Base-by-base conservation (phyloP, 2,113 vertebrate genomes). In the Bungarus multicinctus region DNA sequence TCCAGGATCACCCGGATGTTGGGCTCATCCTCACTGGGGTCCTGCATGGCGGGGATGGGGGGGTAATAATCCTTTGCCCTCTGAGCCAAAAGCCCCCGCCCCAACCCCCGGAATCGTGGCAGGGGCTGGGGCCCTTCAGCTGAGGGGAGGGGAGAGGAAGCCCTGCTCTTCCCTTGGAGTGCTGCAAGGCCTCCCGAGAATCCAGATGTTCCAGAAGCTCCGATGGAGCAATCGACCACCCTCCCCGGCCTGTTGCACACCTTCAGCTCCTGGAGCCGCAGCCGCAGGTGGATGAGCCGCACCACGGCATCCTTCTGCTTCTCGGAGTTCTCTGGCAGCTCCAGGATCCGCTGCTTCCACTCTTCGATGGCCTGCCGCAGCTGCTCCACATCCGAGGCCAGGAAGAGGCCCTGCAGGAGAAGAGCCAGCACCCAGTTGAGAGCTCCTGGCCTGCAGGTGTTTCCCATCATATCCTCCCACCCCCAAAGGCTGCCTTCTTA, bases 181-280 rank as follows among this genome's bases (percentile, higher is more conserved):
- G n/a, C 34, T 39, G 74, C 34, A 81, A 39, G 34, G 34, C 34
- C 34, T 81, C 74, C 74, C 7, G 6, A 39, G 74, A 3, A 81
- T 9, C 74, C 74, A 81, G 7, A 1, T 39, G 69, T 81, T 81
- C 16, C 16, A 6, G n/a, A 39, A 39, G n/a, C n/a, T 18, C n/a
- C 5, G 12, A 5, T n/a, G 11, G 47, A 50, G 47, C 47, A 50
- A 50, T 50, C 7, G 64, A 74, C 2, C 10, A 27, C 30, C 64
- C 12, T 34, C 30, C 4, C 64, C 2, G 12, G 64, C 18, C 0
- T 2, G 0, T 0, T 8, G 3, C 45, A 23, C 89, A 99, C 99
- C 98, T 99, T 98, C 47, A 99, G 98, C 94, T 99, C 99, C 96
- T 99, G 99, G 9, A 99, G 98, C 96, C 99, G 99, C 96, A 99